Percentiles rank a stretch among this genome's conserved stretches.
phyloP scores from a whole-genome alignment of 2,113 vertebrate genomes.

The Ageneiosus marmoratus region DNA sequence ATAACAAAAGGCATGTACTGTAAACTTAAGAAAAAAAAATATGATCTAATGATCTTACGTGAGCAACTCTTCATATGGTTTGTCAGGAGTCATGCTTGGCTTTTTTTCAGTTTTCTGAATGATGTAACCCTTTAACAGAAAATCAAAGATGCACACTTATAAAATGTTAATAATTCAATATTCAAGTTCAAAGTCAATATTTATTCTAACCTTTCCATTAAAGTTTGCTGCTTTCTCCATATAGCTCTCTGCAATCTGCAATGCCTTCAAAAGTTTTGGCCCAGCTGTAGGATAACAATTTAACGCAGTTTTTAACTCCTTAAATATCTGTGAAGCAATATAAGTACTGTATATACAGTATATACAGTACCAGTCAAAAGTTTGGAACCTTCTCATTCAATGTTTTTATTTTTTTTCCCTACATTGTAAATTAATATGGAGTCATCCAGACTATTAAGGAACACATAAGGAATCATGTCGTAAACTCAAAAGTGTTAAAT shows the following conservation, averaged over 20 bases:
- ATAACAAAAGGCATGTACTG: background rate
- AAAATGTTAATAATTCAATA: background rate
- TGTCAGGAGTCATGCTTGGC: conserved; percentile 80
- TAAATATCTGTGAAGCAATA: background rate
- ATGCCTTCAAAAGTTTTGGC: conserved; percentile 79
- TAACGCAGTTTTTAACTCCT: background rate
- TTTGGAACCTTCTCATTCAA: too few relatives aligned
- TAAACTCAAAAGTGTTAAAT: too few relatives aligned
- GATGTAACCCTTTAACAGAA: conserved; percentile 83
- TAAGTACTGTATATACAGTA: background rate
- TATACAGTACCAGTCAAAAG: too few relatives aligned
- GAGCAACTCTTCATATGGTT: conserved; percentile 86
- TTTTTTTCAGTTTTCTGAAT: conserved; percentile 95
- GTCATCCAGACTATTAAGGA: too few relatives aligned
- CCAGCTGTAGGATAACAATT: conserved; percentile 57
- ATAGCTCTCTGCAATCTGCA: conserved; percentile 86
- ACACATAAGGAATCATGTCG: too few relatives aligned
- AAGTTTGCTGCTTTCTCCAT: conserved; percentile 81
- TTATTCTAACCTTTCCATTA: conserved; percentile 80
- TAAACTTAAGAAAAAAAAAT: background rate
- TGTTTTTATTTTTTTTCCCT: too few relatives aligned
- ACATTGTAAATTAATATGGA: too few relatives aligned
- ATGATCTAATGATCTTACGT: conserved; percentile 77
- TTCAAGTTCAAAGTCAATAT: background rate
- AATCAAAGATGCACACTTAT: conserved; percentile 14